These are phyloP conservation scores for Tachypleus tridentatus DNA, from an alignment of 1,140 invertebrate species.

Conservation along the genomic window DNA sequence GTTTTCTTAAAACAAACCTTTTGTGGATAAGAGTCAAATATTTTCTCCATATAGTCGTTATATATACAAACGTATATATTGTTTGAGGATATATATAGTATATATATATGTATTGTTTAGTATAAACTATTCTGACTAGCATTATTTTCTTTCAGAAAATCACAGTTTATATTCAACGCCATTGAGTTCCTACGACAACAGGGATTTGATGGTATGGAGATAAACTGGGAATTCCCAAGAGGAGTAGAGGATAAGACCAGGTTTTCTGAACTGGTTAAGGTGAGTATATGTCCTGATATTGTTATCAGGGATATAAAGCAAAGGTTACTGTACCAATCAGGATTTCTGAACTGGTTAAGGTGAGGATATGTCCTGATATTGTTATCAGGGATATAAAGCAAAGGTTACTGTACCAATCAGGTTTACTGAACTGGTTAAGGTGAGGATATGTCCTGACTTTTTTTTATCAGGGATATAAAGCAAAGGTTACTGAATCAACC, in stretches of 20 bases:
- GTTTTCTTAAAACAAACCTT: neutral
- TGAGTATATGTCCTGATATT: slow-evolving; percentile 17
- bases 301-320: neutral
- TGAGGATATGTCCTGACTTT: too few species aligned
- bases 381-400: too few species aligned
- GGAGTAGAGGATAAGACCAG: slow-evolving; percentile 58
- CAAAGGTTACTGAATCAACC: too few species aligned
- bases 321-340: too few species aligned
- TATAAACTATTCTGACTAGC: neutral
- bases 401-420: too few species aligned
- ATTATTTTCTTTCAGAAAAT: slow-evolving; percentile 61
- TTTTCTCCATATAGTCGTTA: too few species aligned
- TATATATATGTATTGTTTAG: slow-evolving; percentile 1
- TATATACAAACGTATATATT: too few species aligned
- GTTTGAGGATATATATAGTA: too few species aligned
- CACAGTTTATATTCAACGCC: slow-evolving; percentile 86
- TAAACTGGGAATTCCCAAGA: slow-evolving; percentile 93
- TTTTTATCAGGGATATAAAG: too few species aligned
- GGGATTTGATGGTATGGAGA: slow-evolving; percentile 88
- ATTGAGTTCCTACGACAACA: slow-evolving; percentile 83
- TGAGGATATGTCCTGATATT: too few species aligned
- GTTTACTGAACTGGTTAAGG: neutral
- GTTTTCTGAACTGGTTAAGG: slow-evolving; percentile 30
- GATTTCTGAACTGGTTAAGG: too few species aligned
- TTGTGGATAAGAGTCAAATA: neutral